phyloP scores from a whole-genome alignment of 2,888 invertebrate species.

The Thymelicus acteon region DNA sequence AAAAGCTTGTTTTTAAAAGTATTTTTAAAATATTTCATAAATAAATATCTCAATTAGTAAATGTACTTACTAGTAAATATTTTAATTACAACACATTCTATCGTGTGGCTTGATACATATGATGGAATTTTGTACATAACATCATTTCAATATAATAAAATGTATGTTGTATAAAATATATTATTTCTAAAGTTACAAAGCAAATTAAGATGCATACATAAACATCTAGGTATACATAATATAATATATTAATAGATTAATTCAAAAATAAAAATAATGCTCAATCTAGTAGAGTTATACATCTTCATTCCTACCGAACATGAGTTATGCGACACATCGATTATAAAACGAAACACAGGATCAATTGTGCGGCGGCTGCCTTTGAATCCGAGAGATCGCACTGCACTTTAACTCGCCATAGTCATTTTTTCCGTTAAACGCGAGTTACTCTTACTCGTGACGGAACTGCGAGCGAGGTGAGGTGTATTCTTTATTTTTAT shows the following conservation, averaged over 20 bases:
- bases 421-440: conserved; percentile 27
- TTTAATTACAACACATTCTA: too few species aligned
- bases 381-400: conserved; percentile 51
- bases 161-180: too few species aligned
- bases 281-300: conserved; percentile 51
- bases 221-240: too few species aligned
- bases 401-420: conserved; percentile 19
- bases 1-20: too few species aligned
- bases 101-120: too few species aligned
- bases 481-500: conserved; percentile 21
- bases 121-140: too few species aligned
- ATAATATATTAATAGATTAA: conserved; percentile 12
- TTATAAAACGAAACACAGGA: conserved; percentile 71
- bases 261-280: conserved; percentile 31
- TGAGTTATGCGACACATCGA: conserved; percentile 71
- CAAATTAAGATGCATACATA: too few species aligned
- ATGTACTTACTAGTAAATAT: too few species aligned
- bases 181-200: too few species aligned
- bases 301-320: conserved; percentile 52
- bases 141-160: too few species aligned
- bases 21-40: too few species aligned
- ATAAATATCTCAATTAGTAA: too few species aligned
- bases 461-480: conserved; percentile 28
- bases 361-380: conserved; percentile 62
- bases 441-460: conserved; percentile 31